Percentiles rank a stretch among this genome's conserved stretches.
These are phyloP conservation scores for Delia radicum DNA, from an alignment of 1,140 invertebrate species.

Conservation along the genomic window DNA sequence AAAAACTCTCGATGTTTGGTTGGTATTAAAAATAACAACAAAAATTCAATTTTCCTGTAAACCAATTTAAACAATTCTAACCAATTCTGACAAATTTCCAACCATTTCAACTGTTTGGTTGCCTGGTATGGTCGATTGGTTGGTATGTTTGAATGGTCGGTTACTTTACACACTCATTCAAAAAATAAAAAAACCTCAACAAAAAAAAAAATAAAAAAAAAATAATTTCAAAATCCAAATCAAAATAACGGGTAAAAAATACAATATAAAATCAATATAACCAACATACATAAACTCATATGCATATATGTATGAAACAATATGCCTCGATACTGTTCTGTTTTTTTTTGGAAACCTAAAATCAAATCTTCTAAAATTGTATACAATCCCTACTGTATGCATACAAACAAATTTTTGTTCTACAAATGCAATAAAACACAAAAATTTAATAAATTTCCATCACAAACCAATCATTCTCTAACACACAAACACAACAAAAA, in stretches of 20 bases:
- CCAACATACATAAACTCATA: neutral
- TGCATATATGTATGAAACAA: neutral
- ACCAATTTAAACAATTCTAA: constrained; percentile 19
- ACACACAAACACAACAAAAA: neutral
- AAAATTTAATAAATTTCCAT: constrained; percentile 27
- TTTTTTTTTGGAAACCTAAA: neutral
- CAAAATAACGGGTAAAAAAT: neutral
- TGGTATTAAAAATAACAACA: neutral
- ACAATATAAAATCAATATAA: neutral
- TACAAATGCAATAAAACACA: neutral
- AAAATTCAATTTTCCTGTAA: constrained; percentile 17
- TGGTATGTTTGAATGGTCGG: constrained; percentile 1
- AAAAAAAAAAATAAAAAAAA: neutral
- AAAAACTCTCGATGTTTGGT: neutral
- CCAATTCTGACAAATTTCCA: neutral
- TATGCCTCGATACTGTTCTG: neutral
- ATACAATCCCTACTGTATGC: neutral
- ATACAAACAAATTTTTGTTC: neutral
- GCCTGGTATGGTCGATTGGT: neutral
- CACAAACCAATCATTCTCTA: constrained; percentile 22
- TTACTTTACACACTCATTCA: neutral
- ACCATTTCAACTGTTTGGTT: neutral
- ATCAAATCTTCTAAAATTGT: constrained; percentile 19
- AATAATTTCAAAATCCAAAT: too few species aligned
- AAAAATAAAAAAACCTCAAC: neutral